phyloP scores from a whole-genome alignment of 2,113 vertebrate genomes.

The Misgurnus mizolepis region DNA sequence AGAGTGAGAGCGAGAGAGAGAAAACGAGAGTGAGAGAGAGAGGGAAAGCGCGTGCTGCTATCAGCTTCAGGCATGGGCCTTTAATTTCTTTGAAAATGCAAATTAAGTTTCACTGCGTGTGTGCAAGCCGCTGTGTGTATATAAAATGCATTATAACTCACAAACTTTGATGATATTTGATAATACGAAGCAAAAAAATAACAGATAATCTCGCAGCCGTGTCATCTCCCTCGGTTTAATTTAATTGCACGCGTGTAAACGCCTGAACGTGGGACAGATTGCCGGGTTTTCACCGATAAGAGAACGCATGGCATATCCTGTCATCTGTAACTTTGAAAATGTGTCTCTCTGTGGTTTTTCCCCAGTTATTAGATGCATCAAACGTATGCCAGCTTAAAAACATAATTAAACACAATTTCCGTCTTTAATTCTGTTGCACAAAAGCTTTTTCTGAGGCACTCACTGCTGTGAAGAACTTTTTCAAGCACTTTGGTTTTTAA shows the following conservation, averaged over 20 bases:
- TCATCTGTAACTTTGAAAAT: constrained; percentile 76
- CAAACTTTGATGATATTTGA: constrained; percentile 26
- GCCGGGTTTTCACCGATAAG: constrained; percentile 62
- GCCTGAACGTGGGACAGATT: constrained; percentile 37
- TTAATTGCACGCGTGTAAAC: constrained; percentile 54
- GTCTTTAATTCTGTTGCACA: background rate
- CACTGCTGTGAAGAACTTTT: no score
- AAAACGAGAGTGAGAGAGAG: constrained; percentile 14
- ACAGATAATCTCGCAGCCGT: constrained; percentile 41
- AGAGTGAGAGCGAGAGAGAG: constrained; percentile 38
- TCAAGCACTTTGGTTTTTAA: no score
- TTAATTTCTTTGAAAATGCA: constrained; percentile 57
- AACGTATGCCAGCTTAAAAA: constrained; percentile 58
- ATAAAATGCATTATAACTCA: constrained; percentile 28
- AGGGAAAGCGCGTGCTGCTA: constrained; percentile 20
- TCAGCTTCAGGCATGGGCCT: constrained; percentile 46
- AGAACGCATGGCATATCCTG: constrained; percentile 68
- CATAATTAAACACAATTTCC: constrained; percentile 39
- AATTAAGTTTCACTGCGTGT: constrained; percentile 46
- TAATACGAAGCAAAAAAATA: constrained; percentile 32
- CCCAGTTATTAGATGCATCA: constrained; percentile 73
- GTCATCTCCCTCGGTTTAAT: constrained; percentile 56
- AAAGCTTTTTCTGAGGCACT: no score
- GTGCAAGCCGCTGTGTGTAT: constrained; percentile 30
- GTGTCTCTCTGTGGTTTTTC: constrained; percentile 59